Evolutionary conservation across 2,888 invertebrate genomes (phyloP).

Genomic region (Lutraria lutraria): DNA sequence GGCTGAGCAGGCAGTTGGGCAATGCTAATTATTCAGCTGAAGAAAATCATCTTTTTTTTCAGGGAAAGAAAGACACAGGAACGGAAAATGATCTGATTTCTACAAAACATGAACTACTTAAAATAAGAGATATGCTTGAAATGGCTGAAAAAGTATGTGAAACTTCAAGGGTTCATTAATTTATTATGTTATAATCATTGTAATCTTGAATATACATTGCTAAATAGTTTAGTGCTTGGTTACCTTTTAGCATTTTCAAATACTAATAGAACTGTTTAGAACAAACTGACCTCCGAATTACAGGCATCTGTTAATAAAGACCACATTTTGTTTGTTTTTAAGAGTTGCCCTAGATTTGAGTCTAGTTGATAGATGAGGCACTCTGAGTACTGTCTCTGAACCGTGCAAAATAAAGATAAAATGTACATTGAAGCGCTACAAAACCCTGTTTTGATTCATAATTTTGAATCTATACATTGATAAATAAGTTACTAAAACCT

Average conservation of each 20-base stretch:
- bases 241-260: too few species aligned
- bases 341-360: too few species aligned
- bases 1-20: not conserved
- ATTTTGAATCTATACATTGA: not conserved
- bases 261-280: too few species aligned
- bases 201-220: too few species aligned
- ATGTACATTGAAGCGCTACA: too few species aligned
- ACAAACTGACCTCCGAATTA: too few species aligned
- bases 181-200: not conserved
- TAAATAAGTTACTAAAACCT: not conserved
- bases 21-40: not conserved
- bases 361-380: not conserved
- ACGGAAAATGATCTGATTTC: constrained; percentile 85
- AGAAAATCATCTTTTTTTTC: not conserved
- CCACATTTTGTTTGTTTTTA: too few species aligned
- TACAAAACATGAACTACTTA: constrained; percentile 87
- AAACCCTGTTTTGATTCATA: not conserved
- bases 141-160: constrained; percentile 88
- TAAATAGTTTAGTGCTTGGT: too few species aligned
- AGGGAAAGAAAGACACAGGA: constrained; percentile 54
- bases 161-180: not conserved
- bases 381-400: not conserved
- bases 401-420: not conserved
- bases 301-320: too few species aligned
- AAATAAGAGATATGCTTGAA: constrained; percentile 88